Percentiles rank a stretch among this genome's conserved stretches.
Conservation (phyloP, 2,797 vertebrate genomes). For the Microctenopoma lineatum region DNA sequence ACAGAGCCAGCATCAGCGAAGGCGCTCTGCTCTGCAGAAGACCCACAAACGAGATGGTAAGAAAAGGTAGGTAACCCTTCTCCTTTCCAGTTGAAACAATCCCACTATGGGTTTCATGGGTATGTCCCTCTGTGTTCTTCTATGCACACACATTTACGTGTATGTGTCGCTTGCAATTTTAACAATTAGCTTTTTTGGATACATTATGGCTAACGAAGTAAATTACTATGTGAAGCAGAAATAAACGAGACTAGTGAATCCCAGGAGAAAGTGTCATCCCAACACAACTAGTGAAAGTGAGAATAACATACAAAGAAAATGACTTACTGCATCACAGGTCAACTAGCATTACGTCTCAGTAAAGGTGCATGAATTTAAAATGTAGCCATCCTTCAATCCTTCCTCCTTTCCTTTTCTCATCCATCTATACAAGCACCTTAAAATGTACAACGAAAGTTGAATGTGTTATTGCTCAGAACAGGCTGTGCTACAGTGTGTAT, state of each 20-base stretch:
- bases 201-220: neutral
- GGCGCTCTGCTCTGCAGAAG: conserved; percentile 88
- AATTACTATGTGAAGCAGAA: neutral
- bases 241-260: neutral
- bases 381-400: neutral
- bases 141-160: too few relatives aligned
- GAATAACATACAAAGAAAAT: too few relatives aligned
- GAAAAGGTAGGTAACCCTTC: conserved; percentile 89
- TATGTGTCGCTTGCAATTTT: neutral
- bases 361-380: neutral
- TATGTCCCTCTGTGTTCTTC: neutral
- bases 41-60: conserved; percentile 92
- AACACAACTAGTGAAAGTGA: too few relatives aligned
- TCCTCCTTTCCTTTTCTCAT: neutral
- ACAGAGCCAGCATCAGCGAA: conserved; percentile 89
- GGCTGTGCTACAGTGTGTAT: neutral
- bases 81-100: conserved; percentile 25
- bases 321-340: neutral
- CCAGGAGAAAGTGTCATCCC: too few relatives aligned
- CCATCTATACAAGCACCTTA: neutral
- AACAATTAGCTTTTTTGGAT: neutral
- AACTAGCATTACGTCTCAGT: neutral
- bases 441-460: neutral
- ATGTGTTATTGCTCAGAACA: neutral
- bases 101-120: neutral